Base-by-base conservation (phyloP, 1,140 invertebrate species). In the Tachypleus tridentatus region DNA sequence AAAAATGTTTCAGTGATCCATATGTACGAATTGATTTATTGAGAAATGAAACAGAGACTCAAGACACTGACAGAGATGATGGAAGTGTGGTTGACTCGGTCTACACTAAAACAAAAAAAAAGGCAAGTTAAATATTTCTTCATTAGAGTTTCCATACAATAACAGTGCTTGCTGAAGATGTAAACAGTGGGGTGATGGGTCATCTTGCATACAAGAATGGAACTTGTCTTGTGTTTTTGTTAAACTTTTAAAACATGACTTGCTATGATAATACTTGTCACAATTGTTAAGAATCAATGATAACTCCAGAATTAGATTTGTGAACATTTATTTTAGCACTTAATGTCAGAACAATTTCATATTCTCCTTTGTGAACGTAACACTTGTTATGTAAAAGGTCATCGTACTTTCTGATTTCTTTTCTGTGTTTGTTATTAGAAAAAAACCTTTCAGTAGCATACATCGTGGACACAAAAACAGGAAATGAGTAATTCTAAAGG, bases 101-200 rank as follows among this genome's bases (percentile, higher is more conserved):
- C 76, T 84, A 92, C 74, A 97, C 94, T 60, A 91, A 92, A 81
- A 97, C 93, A 60, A 97, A 94, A 78, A 97, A 96, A 82, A 93
- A 91, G 84, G 89, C 91, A 82, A 72, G 69, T 67, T 9, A 51
- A 51, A 61, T 51, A 57, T 11, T 57, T 10, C 54, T 57, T 57
- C 11, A 3, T 2, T 11, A 10, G 11, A 10, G 10, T 57, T 11
- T 57, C 11, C 10, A 10, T 11, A 10, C 54, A 10, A 57, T 10
- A 3, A 10, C 11, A 10, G 10, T 57, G 10, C 50, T 49, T 57
- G 10, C 50, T 49, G 11, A 51, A 47, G 47, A 52, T 50, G 10
- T 58, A 8, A 29, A 50, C n/a, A 52, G 5, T 5, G 5, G 7
- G 6, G 7, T 52, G 6, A 7, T 58, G 10, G 7, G 7, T 61